Conservation (phyloP, 2,113 vertebrate species). For the Erythrolamprus reginae region DNA sequence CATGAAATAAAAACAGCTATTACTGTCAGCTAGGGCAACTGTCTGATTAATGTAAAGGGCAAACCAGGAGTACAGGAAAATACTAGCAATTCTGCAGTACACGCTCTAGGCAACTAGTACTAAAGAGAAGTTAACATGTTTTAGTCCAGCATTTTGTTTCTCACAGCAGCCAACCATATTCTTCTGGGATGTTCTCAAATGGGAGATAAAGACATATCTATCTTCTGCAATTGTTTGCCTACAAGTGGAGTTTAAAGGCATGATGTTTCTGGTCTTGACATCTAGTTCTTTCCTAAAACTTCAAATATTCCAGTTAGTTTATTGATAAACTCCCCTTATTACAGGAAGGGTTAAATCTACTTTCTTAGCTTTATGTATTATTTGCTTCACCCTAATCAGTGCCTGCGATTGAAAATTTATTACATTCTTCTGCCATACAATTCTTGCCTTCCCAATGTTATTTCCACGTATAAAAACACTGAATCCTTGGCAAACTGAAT, state of each 20-base stretch:
- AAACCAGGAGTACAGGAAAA: slow-evolving; percentile 27
- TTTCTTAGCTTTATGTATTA: neutral
- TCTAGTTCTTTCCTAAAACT: neutral
- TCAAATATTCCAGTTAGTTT: neutral
- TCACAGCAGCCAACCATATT: neutral
- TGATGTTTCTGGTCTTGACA: neutral
- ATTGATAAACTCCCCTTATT: neutral
- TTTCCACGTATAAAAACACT: slow-evolving; percentile 47
- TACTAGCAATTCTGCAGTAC: slow-evolving; percentile 25
- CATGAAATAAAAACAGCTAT: slow-evolving; percentile 36
- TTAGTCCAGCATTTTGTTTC: neutral
- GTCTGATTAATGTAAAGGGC: slow-evolving; percentile 42
- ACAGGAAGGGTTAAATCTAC: slow-evolving; percentile 44
- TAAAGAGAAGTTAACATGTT: neutral
- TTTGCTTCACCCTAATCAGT: slow-evolving; percentile 43
- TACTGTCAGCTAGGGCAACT: slow-evolving; percentile 5
- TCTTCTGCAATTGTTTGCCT: neutral
- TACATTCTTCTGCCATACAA: slow-evolving; percentile 14
- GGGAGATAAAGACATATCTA: neutral
- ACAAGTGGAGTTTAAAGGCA: neutral
- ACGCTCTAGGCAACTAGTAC: neutral
- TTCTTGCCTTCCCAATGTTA: slow-evolving; percentile 28
- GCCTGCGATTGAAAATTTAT: slow-evolving; percentile 48
- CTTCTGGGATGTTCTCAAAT: neutral
- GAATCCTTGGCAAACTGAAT: slow-evolving; percentile 47